Percentiles rank a stretch among this genome's conserved stretches.
phyloP scores from a whole-genome alignment of 2,888 invertebrate genomes.

The Ceraclea dissimilis region DNA sequence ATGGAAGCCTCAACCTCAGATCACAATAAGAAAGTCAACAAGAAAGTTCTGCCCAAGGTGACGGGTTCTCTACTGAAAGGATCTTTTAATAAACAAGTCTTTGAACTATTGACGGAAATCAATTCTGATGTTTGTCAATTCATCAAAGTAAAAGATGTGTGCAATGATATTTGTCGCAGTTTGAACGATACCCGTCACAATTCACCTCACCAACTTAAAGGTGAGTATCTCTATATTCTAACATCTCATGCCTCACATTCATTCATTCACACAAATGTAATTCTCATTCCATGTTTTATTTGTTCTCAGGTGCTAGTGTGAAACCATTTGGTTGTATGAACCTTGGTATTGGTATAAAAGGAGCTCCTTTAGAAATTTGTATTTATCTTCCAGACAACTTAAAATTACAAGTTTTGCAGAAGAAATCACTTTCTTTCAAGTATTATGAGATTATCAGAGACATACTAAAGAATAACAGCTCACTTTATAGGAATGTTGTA shows the following conservation, averaged over 20 bases:
- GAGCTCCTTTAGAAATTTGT: neutral
- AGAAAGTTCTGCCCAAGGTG: slow-evolving; percentile 8
- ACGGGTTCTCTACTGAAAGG: neutral
- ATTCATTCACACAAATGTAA: no score
- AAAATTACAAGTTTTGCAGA: neutral
- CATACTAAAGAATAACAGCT: neutral
- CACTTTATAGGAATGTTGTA: neutral
- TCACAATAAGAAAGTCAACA: neutral
- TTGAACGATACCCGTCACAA: no score
- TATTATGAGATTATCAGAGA: neutral
- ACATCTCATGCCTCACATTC: no score
- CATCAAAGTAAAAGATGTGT: neutral
- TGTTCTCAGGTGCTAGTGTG: neutral
- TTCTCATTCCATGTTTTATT: no score
- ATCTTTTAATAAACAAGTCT: neutral
- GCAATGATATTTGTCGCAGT: neutral
- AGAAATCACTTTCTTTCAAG: neutral
- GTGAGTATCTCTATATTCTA: no score
- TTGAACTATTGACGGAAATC: neutral
- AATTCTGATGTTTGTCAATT: neutral
- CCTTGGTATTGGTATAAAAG: neutral
- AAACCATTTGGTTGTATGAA: neutral
- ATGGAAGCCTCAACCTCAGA: no score
- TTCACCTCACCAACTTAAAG: no score
- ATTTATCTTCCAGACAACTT: neutral